These are phyloP conservation scores for Zaprionus ghesquierei DNA, from an alignment of 1,140 invertebrate species.

Conservation along the genomic window DNA sequence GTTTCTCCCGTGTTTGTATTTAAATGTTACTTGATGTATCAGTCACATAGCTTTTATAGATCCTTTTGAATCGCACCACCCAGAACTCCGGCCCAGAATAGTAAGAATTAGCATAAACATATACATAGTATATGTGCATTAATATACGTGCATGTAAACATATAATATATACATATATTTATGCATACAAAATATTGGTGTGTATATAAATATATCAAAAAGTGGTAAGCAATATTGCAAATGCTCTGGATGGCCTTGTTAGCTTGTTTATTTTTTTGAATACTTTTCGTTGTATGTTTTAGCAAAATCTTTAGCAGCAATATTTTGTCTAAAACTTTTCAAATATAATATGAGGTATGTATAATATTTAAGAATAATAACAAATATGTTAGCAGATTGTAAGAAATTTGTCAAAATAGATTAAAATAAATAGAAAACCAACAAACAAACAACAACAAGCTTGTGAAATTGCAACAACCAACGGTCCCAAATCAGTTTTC, in stretches of 20 bases:
- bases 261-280: neutral
- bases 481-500: no score
- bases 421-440: neutral
- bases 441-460: no score
- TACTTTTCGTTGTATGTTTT: neutral
- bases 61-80: slow-evolving; percentile 12
- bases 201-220: slow-evolving; percentile 1
- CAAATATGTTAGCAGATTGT: neutral
- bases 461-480: no score
- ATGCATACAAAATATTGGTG: neutral
- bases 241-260: slow-evolving; percentile 7
- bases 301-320: neutral
- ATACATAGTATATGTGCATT: neutral
- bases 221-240: neutral
- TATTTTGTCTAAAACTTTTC: neutral
- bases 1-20: slow-evolving; percentile 1
- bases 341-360: neutral
- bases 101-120: slow-evolving; percentile 2
- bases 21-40: neutral
- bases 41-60: slow-evolving; percentile 6
- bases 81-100: slow-evolving; percentile 42
- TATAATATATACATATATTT: neutral
- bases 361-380: neutral
- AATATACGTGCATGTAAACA: neutral
- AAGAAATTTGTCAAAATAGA: neutral